Evolutionary conservation across 2,797 vertebrate species (phyloP), one percentile per base, ranked within the genome.

Genomic region (Cyclura pinguis): DNA sequence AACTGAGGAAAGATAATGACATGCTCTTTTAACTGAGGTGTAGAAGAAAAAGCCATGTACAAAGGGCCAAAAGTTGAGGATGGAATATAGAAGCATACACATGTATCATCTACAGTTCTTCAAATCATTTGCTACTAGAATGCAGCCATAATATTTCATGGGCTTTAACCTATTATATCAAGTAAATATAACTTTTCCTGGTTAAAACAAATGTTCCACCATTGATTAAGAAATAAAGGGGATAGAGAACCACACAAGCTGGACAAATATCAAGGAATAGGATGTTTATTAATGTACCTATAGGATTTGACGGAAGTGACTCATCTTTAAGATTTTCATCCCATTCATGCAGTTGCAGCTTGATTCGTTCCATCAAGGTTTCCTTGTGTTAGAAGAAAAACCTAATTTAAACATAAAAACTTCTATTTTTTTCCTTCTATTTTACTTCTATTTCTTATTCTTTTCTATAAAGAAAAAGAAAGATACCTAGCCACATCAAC

Each of bases 301-400:
- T 95, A 93, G 98, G 98, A 89, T 99, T 99, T 42, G 98, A 97
- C 14, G 99, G 99, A 87, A 99, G 98, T 24, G 98, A 99, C 86
- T 99, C 99, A 35, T 99, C 99, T 95, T 98, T 99, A 57, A 99
- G 98, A 91, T 99, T 99, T 97, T 99, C 99, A 86, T 99, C 99
- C 99, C 99, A 99, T 93, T 99, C 99, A 0, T 98, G 99, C 32
- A 99, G 98, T 94, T 99, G 99, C 93, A 97, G 98, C 97, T 99
- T 99, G 94, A 99, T 98, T 97, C 99, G 97, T 95, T 98, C 98
- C 99, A 99, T 99, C 91, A 99, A 95, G 64, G 97, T 97, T 95
- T 97, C 97, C 97, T 97, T 95, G 93, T 86, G 92, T 95, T 93
- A 85, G 95, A 97, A 96, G 77, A 96, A 94, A 96, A 97, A 91